Conservation (phyloP, 2,888 invertebrate species). For the Eupithecia pulchellata region DNA sequence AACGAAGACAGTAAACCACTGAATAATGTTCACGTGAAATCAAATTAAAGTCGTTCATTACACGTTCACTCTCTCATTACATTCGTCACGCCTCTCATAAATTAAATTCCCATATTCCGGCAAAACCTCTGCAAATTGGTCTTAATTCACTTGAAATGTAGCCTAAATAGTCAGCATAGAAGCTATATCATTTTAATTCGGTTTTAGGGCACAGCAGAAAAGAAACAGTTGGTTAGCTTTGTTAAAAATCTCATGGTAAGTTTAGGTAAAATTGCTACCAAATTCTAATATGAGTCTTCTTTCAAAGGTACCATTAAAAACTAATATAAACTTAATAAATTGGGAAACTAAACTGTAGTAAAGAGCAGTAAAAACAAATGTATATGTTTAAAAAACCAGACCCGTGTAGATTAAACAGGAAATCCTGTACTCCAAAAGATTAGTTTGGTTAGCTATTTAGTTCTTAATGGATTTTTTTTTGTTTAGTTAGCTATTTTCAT, state of each 20-base stretch:
- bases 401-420: no score
- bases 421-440: no score
- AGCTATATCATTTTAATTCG: slow-evolving; percentile 77
- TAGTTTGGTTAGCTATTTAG: no score
- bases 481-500: no score
- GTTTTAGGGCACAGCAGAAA: slow-evolving; percentile 48
- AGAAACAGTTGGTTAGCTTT: slow-evolving; percentile 19
- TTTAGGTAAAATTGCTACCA: no score
- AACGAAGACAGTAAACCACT: slow-evolving; percentile 26
- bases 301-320: no score
- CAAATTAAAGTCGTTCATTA: slow-evolving; percentile 74
- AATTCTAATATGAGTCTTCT: no score
- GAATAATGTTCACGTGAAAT: slow-evolving; percentile 55
- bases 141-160: slow-evolving; percentile 80
- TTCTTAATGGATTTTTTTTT: no score
- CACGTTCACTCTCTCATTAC: slow-evolving; percentile 66
- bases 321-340: not conserved
- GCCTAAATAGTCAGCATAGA: slow-evolving; percentile 76
- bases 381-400: not conserved
- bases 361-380: not conserved
- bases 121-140: slow-evolving; percentile 81
- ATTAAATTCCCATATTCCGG: slow-evolving; percentile 78
- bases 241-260: no score
- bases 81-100: slow-evolving; percentile 72
- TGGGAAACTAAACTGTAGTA: not conserved